Base-by-base conservation (phyloP, 2,113 vertebrate genomes). In the Osmerus eperlanus region DNA sequence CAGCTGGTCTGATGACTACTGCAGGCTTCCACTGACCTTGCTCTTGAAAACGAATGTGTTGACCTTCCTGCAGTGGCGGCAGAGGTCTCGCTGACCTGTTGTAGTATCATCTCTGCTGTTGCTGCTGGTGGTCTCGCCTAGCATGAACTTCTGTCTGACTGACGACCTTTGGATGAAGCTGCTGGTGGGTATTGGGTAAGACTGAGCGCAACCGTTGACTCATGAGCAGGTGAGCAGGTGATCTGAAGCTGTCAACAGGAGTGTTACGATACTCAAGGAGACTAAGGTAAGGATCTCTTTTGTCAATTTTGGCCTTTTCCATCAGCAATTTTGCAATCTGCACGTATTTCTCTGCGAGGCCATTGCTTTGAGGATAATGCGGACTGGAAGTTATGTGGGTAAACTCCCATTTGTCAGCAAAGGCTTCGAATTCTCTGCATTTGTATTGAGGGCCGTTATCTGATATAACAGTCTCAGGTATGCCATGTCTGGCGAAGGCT, bases 221-320 rank as follows among this genome's bases (percentile, higher is more conserved):
- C 71, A 80, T 74, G 3, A 74, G 32, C 25, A 81, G 75, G n/a
- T 70, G 75, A 2, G 71, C 56, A 52, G 59, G 59, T n/a, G 76
- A 73, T 12, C 5, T 70, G 23, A 79, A 72, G 56, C 2, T 56
- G 52, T 76, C 68, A 0, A 78, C 70, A 15, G 74, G 67, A 0
- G 71, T 77, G 60, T 75, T 81, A 0, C 16, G 4, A 19, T 81
- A 77, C 19, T 82, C 65, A 1, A 75, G 60, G 0, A 81, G 60
- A 60, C 67, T 60, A 0, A 73, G n/a, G 3, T 70, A 71, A 0
- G 54, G 59, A n/a, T 81, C 79, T 36, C 9, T 65, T 55, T 28
- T 3, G 6, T 79, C 74, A 5, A 65, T 61, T 62, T 64, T 81
- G 7, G 71, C 64, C 13, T 81, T 82, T 23, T 65, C 56, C 61